phyloP scores from a whole-genome alignment of 2,797 vertebrate species.

The Picus viridis region DNA sequence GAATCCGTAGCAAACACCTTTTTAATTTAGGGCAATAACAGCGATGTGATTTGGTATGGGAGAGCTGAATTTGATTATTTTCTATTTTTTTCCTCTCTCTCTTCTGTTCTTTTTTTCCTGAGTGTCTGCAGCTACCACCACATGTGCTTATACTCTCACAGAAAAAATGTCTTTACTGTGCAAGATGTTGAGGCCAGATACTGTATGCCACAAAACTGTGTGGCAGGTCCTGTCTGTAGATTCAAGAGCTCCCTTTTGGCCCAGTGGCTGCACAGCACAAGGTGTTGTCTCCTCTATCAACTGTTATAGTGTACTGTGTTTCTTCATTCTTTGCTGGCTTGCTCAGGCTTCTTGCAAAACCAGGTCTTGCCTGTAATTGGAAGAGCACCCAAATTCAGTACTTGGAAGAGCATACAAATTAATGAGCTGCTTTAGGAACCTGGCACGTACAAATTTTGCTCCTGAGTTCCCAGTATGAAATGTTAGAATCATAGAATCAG shows the following conservation, averaged over 20 bases:
- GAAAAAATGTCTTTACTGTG: conserved; percentile 3
- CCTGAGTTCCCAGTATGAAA: neutral
- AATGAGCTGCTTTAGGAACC: neutral
- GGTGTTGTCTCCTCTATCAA: neutral
- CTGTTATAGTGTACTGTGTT: neutral
- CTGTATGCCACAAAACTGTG: neutral
- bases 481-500: too few relatives aligned
- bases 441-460: accelerated
- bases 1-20: conserved; percentile 31
- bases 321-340: neutral
- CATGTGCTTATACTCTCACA: neutral
- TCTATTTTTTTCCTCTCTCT: conserved; percentile 7
- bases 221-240: neutral
- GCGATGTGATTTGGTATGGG: neutral
- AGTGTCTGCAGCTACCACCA: neutral
- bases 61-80: conserved; percentile 21
- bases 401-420: neutral
- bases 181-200: neutral
- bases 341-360: neutral
- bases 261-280: neutral
- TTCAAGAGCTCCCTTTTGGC: neutral
- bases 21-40: conserved; percentile 34
- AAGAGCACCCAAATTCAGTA: neutral
- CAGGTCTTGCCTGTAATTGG: neutral
- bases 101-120: neutral